A percentile compares a stretch with the other conserved stretches of the same genome.
These are phyloP conservation scores for Rhynchophorus ferrugineus DNA, from an alignment of 1,140 invertebrate genomes.

Conservation along the genomic window DNA sequence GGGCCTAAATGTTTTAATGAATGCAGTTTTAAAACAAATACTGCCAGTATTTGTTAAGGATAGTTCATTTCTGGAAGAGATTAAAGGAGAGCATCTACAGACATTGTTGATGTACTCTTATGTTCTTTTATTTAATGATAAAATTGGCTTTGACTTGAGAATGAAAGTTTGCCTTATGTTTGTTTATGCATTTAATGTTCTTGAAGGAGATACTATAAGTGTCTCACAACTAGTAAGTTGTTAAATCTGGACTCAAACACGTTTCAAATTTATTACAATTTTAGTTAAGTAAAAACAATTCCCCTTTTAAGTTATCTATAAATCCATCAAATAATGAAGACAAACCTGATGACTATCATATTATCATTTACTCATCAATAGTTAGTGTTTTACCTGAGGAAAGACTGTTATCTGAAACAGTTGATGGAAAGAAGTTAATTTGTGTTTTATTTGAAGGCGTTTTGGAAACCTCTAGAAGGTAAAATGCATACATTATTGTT, in stretches of 20 bases:
- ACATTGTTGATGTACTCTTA: constrained; percentile 20
- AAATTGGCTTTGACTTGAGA: constrained; percentile 24
- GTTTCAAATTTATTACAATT: constrained; percentile 5
- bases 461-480: constrained; percentile 21
- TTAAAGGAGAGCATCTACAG: constrained; percentile 13
- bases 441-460: constrained; percentile 21
- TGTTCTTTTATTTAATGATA: constrained; percentile 16
- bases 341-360: constrained; percentile 11
- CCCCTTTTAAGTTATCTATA: constrained; percentile 16
- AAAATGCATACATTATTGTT: not conserved
- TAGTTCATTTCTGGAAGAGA: constrained; percentile 14
- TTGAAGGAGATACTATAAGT: constrained; percentile 8
- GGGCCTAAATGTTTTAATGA: constrained; percentile 19
- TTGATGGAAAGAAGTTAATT: constrained; percentile 17
- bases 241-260: not conserved
- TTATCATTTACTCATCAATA: constrained; percentile 24
- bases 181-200: constrained; percentile 18
- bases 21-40: constrained; percentile 24
- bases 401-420: constrained; percentile 16
- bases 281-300: constrained; percentile 19
- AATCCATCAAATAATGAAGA: constrained; percentile 10
- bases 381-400: constrained; percentile 20
- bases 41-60: constrained; percentile 22
- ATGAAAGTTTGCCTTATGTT: constrained; percentile 24
- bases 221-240: constrained; percentile 15